Conservation (phyloP, 2,797 vertebrate species). For the Coluber constrictor region DNA sequence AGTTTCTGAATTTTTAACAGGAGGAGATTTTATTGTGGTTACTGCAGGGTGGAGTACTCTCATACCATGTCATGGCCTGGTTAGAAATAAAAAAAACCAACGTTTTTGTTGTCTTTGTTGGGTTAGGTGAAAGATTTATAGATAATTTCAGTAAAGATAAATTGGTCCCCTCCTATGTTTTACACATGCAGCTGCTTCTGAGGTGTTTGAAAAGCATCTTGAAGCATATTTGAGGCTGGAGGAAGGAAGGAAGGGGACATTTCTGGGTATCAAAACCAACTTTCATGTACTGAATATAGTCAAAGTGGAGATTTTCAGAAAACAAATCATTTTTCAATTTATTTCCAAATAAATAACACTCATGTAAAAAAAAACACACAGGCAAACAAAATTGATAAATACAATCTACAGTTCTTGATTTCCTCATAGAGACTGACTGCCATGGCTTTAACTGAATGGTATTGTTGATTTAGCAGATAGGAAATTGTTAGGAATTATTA, state of each 20-base stretch:
- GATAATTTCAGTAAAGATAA: slow-evolving; percentile 27
- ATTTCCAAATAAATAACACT: not conserved
- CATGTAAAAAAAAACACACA: not conserved
- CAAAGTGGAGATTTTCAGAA: not conserved
- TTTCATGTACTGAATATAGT: not conserved
- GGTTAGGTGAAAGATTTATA: slow-evolving; percentile 34
- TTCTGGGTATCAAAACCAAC: not conserved
- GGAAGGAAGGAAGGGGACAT: not conserved
- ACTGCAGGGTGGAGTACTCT: slow-evolving; percentile 60
- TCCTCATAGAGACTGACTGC: not conserved
- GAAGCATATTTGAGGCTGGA: slow-evolving; percentile 10
- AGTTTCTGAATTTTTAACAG: slow-evolving; percentile 32
- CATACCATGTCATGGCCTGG: slow-evolving; percentile 11
- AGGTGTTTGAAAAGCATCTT: not conserved
- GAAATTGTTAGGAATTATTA: not conserved
- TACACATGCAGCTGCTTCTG: not conserved
- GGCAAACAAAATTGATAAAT: not conserved
- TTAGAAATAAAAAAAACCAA: slow-evolving; percentile 36
- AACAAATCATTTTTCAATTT: not conserved
- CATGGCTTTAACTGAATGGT: not conserved
- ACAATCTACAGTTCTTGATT: not conserved
- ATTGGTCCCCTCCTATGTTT: not conserved
- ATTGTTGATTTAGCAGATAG: not conserved
- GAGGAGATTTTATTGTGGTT: slow-evolving; percentile 59
- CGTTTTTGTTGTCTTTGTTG: slow-evolving; percentile 20